Conservation (phyloP, 2,113 vertebrate genomes). For the Neopipo cinnamomea region DNA sequence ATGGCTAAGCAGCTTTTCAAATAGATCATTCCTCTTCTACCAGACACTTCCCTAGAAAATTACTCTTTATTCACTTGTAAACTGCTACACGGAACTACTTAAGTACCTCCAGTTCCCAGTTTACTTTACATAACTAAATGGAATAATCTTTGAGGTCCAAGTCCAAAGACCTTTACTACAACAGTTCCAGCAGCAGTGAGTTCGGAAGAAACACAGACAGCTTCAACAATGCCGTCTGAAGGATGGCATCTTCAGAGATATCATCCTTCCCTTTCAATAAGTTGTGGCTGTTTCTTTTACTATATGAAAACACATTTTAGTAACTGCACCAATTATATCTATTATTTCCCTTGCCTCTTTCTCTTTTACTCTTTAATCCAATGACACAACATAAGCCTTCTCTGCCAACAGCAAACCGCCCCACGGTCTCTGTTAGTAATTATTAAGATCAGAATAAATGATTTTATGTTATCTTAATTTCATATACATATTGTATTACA, state of each 20-base stretch:
- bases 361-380: background rate
- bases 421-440: background rate
- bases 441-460: background rate
- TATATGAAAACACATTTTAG: background rate
- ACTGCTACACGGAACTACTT: background rate
- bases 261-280: background rate
- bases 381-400: background rate
- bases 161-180: background rate
- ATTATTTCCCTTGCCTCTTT: background rate
- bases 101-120: background rate
- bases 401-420: background rate
- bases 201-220: background rate
- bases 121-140: accelerated
- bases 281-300: background rate
- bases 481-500: background rate
- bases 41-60: background rate
- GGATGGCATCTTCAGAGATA: background rate
- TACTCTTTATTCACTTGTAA: background rate
- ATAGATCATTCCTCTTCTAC: background rate
- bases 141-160: background rate
- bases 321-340: background rate
- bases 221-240: background rate
- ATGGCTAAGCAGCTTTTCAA: background rate
- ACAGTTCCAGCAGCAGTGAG: background rate
- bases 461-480: background rate